A percentile compares a stretch with the other conserved stretches of the same genome.
phyloP scores from a whole-genome alignment of 2,797 vertebrate genomes.

The Mormyrus hasselquistii region DNA sequence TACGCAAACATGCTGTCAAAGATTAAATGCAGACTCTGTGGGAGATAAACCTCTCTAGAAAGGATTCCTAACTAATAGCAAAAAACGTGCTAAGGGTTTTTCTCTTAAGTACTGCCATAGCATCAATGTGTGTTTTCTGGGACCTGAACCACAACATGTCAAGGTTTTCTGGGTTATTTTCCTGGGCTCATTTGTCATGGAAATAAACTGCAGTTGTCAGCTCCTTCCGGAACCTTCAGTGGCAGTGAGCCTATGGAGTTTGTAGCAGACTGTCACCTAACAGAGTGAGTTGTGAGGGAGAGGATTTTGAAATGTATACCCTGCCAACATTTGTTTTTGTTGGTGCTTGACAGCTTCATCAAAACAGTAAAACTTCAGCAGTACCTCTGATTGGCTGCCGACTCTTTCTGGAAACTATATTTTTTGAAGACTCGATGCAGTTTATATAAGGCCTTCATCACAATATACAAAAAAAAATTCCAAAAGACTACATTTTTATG shows the following conservation, averaged over 20 bases:
- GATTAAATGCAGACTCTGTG: neutral
- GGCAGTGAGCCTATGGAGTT: neutral
- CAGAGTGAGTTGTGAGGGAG: neutral
- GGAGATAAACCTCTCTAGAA: neutral
- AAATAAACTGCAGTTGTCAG: neutral
- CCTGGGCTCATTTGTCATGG: neutral
- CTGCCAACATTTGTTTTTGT: neutral
- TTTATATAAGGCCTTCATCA: neutral
- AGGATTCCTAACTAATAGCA: neutral
- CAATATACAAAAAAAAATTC: neutral
- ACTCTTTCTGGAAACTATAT: neutral
- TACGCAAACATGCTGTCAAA: neutral
- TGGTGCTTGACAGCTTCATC: neutral
- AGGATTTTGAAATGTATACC: neutral
- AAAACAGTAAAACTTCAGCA: neutral
- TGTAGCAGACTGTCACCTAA: neutral
- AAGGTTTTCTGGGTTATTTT: neutral
- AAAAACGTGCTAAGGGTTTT: neutral
- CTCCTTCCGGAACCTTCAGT: neutral
- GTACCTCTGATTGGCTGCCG: neutral
- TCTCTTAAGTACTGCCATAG: neutral
- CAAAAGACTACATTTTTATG: neutral
- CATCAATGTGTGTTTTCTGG: neutral
- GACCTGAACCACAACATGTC: neutral
- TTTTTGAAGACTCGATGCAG: neutral